Conservation (phyloP, 2,797 vertebrate species). For the Discoglossus pictus region DNA sequence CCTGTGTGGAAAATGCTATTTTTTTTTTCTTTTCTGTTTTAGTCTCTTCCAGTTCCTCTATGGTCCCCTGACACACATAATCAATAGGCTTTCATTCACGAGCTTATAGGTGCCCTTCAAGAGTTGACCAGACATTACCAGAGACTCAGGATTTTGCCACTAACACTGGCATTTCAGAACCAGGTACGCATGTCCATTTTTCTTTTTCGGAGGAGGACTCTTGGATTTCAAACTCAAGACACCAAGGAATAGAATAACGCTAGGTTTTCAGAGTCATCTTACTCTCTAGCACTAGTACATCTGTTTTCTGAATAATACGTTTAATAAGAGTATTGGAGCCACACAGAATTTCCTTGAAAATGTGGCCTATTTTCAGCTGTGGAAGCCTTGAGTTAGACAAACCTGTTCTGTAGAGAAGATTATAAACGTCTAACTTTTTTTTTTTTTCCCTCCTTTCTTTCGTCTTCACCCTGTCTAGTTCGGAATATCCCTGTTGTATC, state of each 20-base stretch:
- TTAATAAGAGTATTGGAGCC: no score
- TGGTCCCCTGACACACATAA: constrained; percentile 74
- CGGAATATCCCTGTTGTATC: constrained; percentile 91
- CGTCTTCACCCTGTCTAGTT: constrained; percentile 75
- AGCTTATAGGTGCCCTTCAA: constrained; percentile 81
- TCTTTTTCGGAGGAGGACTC: no score
- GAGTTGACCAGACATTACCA: constrained; percentile 71
- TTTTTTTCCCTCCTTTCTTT: neutral
- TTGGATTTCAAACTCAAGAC: no score
- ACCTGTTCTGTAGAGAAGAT: no score
- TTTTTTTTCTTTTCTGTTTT: constrained; percentile 36
- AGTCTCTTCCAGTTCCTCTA: constrained; percentile 90
- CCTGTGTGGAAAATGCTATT: neutral
- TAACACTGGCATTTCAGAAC: constrained; percentile 85
- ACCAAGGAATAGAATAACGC: no score
- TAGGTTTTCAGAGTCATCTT: no score
- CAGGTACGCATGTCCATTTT: constrained; percentile 79
- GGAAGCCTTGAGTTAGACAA: no score
- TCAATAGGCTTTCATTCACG: constrained; percentile 79
- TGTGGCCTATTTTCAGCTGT: no score
- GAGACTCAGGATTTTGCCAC: constrained; percentile 60
- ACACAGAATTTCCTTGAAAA: no score
- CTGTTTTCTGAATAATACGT: no score
- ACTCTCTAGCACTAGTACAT: no score
- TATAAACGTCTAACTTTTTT: neutral